phyloP scores from a whole-genome alignment of 92 coral and sea anemone genomes.

The Porites cylindrica region DNA sequence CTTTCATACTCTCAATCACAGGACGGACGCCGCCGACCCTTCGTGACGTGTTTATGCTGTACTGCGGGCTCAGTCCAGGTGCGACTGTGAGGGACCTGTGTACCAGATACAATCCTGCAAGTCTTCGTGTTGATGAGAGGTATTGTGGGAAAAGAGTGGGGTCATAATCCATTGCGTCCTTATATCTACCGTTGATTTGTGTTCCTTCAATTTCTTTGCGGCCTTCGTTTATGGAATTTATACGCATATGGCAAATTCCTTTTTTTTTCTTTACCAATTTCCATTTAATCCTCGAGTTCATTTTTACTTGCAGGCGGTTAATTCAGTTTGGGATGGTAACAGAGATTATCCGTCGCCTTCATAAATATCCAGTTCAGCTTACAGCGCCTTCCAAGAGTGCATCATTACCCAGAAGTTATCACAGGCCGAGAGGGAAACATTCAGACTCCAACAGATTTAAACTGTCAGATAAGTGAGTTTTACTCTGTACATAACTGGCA shows the following conservation, averaged over 20 bases:
- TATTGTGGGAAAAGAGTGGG: background rate
- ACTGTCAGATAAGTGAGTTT: conserved; percentile 74
- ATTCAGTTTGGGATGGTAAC: conserved; percentile 98
- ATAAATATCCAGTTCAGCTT: conserved; percentile 90
- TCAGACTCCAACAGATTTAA: conserved; percentile 49
- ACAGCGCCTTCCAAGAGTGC: conserved; percentile 44
- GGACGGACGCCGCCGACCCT: conserved; percentile 92
- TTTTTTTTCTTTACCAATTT: no score
- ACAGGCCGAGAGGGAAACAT: conserved; percentile 40
- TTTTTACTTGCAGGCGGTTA: conserved; percentile 66
- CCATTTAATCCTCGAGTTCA: no score
- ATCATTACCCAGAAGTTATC: conserved; percentile 41
- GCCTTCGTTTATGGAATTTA: no score
- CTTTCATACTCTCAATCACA: conserved; percentile 2
- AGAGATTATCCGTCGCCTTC: conserved; percentile 97
- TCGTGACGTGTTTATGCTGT: conserved; percentile 93
- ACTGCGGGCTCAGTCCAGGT: conserved; percentile 96
- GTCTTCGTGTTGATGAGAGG: conserved; percentile 93
- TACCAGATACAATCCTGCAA: conserved; percentile 87
- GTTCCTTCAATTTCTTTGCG: no score
- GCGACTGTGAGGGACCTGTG: conserved; percentile 97
- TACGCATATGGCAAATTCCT: background rate
- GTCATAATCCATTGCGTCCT: no score
- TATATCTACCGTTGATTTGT: no score
- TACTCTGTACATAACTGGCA: no score